Evolutionary conservation across 2,888 invertebrate genomes (phyloP), one percentile per base, ranked within the genome.

Genomic region (Phanerotoma sp.): DNA sequence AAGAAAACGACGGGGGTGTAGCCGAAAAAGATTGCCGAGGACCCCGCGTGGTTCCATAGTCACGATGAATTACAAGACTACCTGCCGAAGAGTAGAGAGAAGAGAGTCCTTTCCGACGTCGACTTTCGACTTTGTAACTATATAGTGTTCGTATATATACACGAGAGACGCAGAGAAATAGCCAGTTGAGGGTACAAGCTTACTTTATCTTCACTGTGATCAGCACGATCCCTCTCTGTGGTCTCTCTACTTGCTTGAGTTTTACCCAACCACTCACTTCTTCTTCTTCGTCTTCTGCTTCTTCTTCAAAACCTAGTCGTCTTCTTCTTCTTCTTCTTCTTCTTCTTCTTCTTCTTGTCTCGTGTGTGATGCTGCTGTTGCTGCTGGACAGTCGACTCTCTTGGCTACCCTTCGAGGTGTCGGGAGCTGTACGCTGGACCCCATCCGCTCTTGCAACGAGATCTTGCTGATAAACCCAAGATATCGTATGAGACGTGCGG

Each of bases 391-490:
- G 18, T 30, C 20, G 5, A 37, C 49, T 28, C 30, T 40, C 30
- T 30, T 16, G 16, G 20, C 30, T 49, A 40, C 49, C 38, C 40
- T 56, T 25, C 61, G 63, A 69, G 67, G 70, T 70, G 70, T 70
- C 67, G 68, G 67, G 70, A 66, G 67, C 66, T 66, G 41, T 51
- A 55, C 58, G 54, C 56, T 18, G 16, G 51, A 52, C 51, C 54
- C 44, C 54, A 49, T 51, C 54, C 44, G 53, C 58, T 50, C 56
- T 30, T 25, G 18, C 28, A 61, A 61, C 61, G 57, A 67, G 68
- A 67, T 66, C 61, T 41, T 21, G 48, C 54, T 64, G 67, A 69
- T 67, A 67, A 63, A 55, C 18, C 28, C 13, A 42, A 38, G 42
- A 54, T 38, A 42, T 44, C 25, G 13, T 37, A 37, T 33, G 30